Percentiles rank a stretch among this genome's conserved stretches.
Evolutionary conservation across 2,888 invertebrate genomes (phyloP).

Genomic region (Plagodis dolabraria): DNA sequence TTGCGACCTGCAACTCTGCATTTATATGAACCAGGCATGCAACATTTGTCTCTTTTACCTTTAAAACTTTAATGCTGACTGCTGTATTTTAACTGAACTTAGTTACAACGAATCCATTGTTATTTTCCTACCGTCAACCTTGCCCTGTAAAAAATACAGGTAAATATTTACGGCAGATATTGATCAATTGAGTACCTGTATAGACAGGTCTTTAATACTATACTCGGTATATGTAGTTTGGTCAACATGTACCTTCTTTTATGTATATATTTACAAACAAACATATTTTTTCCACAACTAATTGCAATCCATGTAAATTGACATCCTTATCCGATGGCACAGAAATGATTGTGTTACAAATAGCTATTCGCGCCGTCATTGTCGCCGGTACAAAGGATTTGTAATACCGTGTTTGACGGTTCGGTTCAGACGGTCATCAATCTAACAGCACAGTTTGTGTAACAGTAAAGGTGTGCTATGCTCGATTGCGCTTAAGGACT

Average conservation of each 20-base stretch:
- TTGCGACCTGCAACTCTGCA: slow-evolving; percentile 39
- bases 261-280: neutral
- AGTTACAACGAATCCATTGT: slow-evolving; percentile 5
- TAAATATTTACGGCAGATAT: slow-evolving; percentile 3
- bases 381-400: slow-evolving; percentile 40
- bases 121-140: slow-evolving; percentile 8
- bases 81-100: slow-evolving; percentile 7
- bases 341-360: slow-evolving; percentile 42
- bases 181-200: slow-evolving; percentile 1
- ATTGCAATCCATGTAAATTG: slow-evolving; percentile 10
- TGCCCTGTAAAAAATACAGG: slow-evolving; percentile 4
- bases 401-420: slow-evolving; percentile 43
- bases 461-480: no score
- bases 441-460: slow-evolving; percentile 12
- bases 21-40: slow-evolving; percentile 44
- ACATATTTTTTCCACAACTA: slow-evolving; percentile 2
- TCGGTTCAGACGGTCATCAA: slow-evolving; percentile 50
- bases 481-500: no score
- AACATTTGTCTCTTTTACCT: slow-evolving; percentile 31
- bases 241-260: no score
- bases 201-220: no score
- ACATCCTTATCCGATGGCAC: slow-evolving; percentile 24
- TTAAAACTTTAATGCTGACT: slow-evolving; percentile 7
- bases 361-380: slow-evolving; percentile 41
- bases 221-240: no score